Base-by-base conservation (phyloP, 2,888 invertebrate genomes). In the Punctoribates punctum region DNA sequence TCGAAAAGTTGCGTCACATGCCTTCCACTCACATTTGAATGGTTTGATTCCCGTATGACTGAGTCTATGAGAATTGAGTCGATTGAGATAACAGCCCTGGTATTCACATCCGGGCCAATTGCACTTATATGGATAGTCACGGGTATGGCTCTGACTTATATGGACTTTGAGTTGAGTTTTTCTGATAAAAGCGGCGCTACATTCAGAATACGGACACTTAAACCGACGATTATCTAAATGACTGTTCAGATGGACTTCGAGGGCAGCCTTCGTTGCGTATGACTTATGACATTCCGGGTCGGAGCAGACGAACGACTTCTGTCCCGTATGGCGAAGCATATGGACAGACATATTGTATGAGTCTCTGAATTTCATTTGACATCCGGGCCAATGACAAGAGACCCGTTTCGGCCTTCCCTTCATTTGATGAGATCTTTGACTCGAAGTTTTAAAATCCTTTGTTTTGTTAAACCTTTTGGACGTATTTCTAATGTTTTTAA, bases 91-190 rank as follows among this genome's bases (percentile, higher is more conserved):
- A 62, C 62, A 62, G 27, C 62, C 29, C 62, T 62, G 27, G 29
- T 62, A 62, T 29, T 62, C 62, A 62, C 62, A 62, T 25, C 62
- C 62, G 15, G 62, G 62, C 62, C 62, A 62, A 11, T 62, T 13
- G 17, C 62, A 62, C 62, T 62, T 62, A 23, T 62, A 62, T 15
- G 27, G 62, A 4, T 15, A 15, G 13, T 62, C 15, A 8, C 62
- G 23, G 27, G 23, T 62, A 25, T 62, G 62, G 17, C 20, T 51
- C 4, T 27, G 27, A 29, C 62, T 62, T 11, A 62, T 27, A 23
- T 62, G 62, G 2, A 62, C 62, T 23, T 27, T 62, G 5, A 62
- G 27, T 27, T 62, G 62, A 29, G 23, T 23, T 27, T 62, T 62
- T 11, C 62, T 20, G 15, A 23, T 23, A 62, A 62, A 62, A 62